A percentile compares a stretch with the other conserved stretches of the same genome.
These are phyloP conservation scores for Melopsittacus undulatus DNA, from an alignment of 2,797 vertebrate species.

Conservation along the genomic window DNA sequence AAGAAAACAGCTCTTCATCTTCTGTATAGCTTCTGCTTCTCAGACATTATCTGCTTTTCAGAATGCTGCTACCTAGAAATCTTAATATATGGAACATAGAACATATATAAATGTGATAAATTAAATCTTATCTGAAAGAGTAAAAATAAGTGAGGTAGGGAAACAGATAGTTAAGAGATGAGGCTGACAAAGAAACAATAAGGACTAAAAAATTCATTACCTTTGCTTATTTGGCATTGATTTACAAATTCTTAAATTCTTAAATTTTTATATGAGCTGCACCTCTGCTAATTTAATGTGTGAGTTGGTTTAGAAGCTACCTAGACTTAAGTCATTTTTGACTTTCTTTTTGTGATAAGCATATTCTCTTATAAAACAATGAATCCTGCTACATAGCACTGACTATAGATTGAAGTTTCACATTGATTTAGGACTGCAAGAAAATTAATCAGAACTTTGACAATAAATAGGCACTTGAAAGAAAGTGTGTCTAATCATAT, in stretches of 20 bases:
- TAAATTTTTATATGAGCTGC: neutral
- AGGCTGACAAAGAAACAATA: neutral
- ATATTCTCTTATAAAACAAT: neutral
- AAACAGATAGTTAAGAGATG: neutral
- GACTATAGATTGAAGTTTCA: neutral
- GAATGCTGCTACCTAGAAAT: neutral
- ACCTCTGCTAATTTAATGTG: neutral
- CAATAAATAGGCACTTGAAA: neutral
- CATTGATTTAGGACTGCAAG: neutral
- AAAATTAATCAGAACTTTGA: neutral
- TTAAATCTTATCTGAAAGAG: neutral
- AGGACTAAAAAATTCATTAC: neutral
- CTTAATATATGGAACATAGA: neutral
- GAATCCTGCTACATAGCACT: neutral
- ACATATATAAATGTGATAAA: neutral
- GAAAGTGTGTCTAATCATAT: neutral
- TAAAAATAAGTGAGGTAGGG: neutral
- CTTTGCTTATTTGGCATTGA: neutral
- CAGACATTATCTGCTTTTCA: neutral
- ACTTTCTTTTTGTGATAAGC: neutral
- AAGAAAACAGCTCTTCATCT: neutral
- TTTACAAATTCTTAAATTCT: neutral
- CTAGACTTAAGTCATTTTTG: neutral
- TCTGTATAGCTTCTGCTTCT: neutral
- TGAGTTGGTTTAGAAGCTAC: neutral